Conservation (phyloP, 2,888 invertebrate species). For the Hypolimnas misippus region DNA sequence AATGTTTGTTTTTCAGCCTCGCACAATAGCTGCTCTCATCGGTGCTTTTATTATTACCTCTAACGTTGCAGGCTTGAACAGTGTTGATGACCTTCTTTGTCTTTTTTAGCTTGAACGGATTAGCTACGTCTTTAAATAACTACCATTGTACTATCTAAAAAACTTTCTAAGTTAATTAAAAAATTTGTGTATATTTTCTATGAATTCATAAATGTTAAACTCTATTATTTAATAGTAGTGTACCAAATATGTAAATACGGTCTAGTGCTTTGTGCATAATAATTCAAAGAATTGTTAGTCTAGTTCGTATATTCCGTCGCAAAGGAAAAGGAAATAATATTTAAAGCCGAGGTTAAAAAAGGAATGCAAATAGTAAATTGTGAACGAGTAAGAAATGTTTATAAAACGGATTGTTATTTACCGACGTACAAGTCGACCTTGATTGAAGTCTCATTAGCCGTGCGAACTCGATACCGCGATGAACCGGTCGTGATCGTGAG, state of each 20-base stretch:
- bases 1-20: slow-evolving; percentile 79
- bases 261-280: slow-evolving; percentile 15
- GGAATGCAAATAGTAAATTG: slow-evolving; percentile 21
- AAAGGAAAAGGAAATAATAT: not conserved
- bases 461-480: slow-evolving; percentile 60
- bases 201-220: not conserved
- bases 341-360: slow-evolving; percentile 8
- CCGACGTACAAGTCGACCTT: slow-evolving; percentile 70
- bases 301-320: not conserved
- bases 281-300: slow-evolving; percentile 11
- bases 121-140: slow-evolving; percentile 14
- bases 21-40: slow-evolving; percentile 74
- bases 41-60: slow-evolving; percentile 69
- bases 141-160: not conserved
- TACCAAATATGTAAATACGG: slow-evolving; percentile 25
- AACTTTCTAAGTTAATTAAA: not conserved
- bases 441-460: slow-evolving; percentile 81
- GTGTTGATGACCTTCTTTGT: slow-evolving; percentile 55
- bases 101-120: slow-evolving; percentile 33
- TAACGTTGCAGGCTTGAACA: slow-evolving; percentile 57
- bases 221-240: slow-evolving; percentile 4
- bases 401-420: slow-evolving; percentile 59
- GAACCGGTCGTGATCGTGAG: slow-evolving; percentile 74
- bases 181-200: not conserved
- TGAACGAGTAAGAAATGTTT: slow-evolving; percentile 36